Evolutionary conservation across 2,888 invertebrate genomes (phyloP).

Genomic region (Cetonia aurata): DNA sequence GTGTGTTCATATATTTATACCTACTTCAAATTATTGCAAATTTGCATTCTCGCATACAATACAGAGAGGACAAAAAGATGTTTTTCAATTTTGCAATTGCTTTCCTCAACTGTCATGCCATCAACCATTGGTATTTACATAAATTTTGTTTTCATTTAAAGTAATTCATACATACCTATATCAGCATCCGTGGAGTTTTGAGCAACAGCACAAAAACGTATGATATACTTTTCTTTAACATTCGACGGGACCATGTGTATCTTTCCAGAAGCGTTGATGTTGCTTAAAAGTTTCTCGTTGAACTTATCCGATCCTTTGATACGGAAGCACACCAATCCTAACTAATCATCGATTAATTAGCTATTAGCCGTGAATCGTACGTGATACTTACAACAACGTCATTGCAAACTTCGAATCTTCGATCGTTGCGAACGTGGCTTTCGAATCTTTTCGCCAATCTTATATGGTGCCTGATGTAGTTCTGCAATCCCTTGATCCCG

Average conservation of each 20-base stretch:
- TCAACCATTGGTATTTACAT: too few relatives aligned
- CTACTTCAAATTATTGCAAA: too few relatives aligned
- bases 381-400: conserved; percentile 81
- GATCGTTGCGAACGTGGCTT: conserved; percentile 81
- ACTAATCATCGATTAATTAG: conserved; percentile 66
- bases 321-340: conserved; percentile 94
- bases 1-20: too few relatives aligned
- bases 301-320: conserved; percentile 82
- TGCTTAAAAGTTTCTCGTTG: conserved; percentile 91
- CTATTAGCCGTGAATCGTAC: not conserved
- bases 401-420: conserved; percentile 91
- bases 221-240: conserved; percentile 90
- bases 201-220: conserved; percentile 94
- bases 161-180: conserved; percentile 71
- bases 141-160: too few relatives aligned
- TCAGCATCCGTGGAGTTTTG: conserved; percentile 89
- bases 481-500: conserved; percentile 93
- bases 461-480: conserved; percentile 93
- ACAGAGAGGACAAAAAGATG: too few relatives aligned
- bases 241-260: conserved; percentile 97
- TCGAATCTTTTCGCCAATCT: conserved; percentile 92
- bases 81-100: too few relatives aligned
- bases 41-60: too few relatives aligned
- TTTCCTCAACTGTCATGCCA: too few relatives aligned
- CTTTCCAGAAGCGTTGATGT: conserved; percentile 94